phyloP scores from a whole-genome alignment of 2,113 vertebrate species.

The Trogon surrucura region DNA sequence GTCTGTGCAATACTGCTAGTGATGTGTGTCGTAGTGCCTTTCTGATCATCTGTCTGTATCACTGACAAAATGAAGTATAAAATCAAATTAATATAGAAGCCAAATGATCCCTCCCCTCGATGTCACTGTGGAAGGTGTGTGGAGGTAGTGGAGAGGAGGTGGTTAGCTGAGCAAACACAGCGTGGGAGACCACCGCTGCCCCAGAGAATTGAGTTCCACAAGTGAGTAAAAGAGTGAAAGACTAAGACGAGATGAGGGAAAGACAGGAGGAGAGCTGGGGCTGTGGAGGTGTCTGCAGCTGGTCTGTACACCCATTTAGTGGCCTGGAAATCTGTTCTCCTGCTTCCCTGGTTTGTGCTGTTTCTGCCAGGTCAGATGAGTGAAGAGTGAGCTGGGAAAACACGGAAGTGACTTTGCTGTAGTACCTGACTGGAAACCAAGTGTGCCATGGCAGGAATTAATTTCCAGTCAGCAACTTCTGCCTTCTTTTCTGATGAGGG shows the following conservation, averaged over 20 bases:
- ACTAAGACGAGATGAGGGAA: background rate
- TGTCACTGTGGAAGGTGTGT: background rate
- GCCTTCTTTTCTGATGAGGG: background rate
- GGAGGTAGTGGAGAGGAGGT: background rate
- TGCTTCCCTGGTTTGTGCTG: background rate
- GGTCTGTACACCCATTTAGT: background rate
- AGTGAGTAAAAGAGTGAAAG: background rate
- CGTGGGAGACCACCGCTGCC: fast-evolving
- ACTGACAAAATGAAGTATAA: background rate
- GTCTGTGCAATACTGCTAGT: background rate
- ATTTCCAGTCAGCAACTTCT: background rate
- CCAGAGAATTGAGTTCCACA: background rate
- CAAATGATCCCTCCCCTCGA: background rate
- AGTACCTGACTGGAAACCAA: background rate
- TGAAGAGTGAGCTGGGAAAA: background rate
- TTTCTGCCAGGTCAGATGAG: background rate
- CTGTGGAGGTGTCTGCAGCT: background rate
- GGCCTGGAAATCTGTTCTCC: background rate
- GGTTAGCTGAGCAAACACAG: background rate
- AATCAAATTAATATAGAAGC: background rate
- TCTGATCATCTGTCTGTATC: background rate
- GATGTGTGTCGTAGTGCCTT: background rate
- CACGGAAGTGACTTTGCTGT: background rate
- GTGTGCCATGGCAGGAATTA: background rate
- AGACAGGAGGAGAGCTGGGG: background rate